Conservation (phyloP, 64 coral and sea anemone genomes). For the Hydrozoanthus tunicans region DNA sequence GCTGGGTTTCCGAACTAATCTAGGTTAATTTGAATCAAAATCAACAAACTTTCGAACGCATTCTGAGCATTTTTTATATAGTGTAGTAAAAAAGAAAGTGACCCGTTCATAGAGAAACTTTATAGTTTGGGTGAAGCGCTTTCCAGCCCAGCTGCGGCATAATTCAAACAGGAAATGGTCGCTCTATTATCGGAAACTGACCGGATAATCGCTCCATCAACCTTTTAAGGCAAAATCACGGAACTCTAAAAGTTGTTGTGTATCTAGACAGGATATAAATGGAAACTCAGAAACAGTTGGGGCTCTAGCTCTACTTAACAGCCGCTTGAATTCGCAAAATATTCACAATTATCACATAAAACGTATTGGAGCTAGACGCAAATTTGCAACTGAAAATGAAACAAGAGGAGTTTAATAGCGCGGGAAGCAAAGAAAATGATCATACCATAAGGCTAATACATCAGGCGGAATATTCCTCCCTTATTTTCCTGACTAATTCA, state of each 20-base stretch:
- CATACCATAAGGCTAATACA: too few species aligned
- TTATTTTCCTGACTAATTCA: too few species aligned
- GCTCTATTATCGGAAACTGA: constrained; percentile 53
- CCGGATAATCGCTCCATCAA: constrained; percentile 37
- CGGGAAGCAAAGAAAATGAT: too few species aligned
- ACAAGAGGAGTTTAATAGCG: too few species aligned
- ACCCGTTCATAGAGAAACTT: neutral
- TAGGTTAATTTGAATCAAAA: neutral
- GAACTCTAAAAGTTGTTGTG: neutral
- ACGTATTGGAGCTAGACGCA: too few species aligned
- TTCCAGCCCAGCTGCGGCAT: constrained; percentile 32
- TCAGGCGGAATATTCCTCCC: too few species aligned
- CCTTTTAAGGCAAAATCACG: constrained; percentile 65
- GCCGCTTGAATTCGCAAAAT: too few species aligned
- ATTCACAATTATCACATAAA: too few species aligned
- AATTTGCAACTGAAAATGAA: too few species aligned
- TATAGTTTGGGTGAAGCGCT: neutral
- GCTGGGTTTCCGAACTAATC: neutral
- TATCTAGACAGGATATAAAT: neutral
- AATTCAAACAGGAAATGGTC: constrained; percentile 40
- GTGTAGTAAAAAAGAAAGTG: neutral
- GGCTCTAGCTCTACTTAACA: too few species aligned
- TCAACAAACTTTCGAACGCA: neutral
- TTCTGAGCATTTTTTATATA: neutral
- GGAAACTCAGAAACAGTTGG: too few species aligned